phyloP scores from a whole-genome alignment of 2,797 vertebrate species.

The Chrosomus eos region DNA sequence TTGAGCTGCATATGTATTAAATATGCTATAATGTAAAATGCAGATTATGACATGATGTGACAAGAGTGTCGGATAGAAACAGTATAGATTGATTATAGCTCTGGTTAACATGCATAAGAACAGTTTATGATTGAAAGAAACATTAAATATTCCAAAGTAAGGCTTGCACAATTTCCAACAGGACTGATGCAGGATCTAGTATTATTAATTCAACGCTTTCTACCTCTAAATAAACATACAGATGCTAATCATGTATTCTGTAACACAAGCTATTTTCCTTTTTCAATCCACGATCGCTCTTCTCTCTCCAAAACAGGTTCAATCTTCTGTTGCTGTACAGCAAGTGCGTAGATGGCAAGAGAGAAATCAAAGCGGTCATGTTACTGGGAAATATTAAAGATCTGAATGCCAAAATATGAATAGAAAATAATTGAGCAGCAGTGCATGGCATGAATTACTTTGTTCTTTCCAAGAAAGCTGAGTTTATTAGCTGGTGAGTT shows the following conservation, averaged over 20 bases:
- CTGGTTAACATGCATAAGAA: neutral
- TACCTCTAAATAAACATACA: neutral
- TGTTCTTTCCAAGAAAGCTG: neutral
- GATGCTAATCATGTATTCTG: neutral
- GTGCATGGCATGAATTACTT: neutral
- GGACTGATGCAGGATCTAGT: neutral
- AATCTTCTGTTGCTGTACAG: neutral
- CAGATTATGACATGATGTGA: conserved; percentile 33
- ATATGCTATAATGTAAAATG: conserved; percentile 22
- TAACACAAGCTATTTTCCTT: neutral
- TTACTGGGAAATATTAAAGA: conserved; percentile 9
- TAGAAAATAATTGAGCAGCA: neutral
- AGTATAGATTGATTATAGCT: conserved; percentile 21
- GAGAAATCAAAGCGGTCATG: neutral
- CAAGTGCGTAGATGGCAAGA: neutral
- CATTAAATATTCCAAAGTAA: neutral
- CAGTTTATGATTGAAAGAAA: neutral
- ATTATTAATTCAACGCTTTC: neutral
- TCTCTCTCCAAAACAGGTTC: neutral
- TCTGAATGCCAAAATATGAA: neutral
- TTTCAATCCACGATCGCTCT: neutral
- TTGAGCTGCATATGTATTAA: conserved; percentile 32
- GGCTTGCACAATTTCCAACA: neutral
- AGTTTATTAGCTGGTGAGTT: neutral
- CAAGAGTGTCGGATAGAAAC: conserved; percentile 3